phyloP scores from a whole-genome alignment of 2,113 vertebrate genomes.

The Propithecus coquereli region DNA sequence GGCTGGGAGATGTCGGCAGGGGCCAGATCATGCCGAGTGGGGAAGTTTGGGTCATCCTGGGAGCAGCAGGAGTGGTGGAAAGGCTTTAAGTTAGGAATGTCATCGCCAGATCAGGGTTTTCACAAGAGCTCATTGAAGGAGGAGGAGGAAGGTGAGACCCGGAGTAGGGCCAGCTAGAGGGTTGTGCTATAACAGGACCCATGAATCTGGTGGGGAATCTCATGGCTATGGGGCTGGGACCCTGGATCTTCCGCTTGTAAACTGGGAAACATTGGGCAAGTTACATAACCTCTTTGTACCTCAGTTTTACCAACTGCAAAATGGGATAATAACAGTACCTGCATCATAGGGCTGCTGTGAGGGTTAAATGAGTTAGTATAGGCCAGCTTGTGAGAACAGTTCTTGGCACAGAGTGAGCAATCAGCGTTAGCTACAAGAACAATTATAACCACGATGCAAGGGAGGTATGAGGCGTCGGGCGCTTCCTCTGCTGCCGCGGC shows the following conservation, averaged over 20 bases:
- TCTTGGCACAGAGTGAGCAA: accelerated
- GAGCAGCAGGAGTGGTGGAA: not conserved
- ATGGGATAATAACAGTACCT: not conserved
- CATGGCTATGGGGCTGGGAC: accelerated
- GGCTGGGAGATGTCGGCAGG: not conserved
- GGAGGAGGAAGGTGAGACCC: not conserved
- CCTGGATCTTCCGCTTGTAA: not conserved
- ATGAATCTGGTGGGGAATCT: accelerated
- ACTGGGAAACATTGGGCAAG: not conserved
- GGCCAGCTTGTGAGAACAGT: not conserved
- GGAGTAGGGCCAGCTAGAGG: not conserved
- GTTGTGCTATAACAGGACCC: not conserved
- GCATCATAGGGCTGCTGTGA: not conserved
- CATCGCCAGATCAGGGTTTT: not conserved
- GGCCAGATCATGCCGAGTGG: no score
- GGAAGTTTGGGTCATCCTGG: not conserved
- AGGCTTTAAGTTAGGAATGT: not conserved
- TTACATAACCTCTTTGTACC: not conserved
- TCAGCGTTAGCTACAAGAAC: accelerated
- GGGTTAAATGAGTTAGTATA: not conserved
- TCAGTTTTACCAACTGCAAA: not conserved
- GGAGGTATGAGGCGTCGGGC: not conserved
- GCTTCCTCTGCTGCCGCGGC: not conserved
- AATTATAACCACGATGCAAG: accelerated
- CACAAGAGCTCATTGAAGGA: not conserved